Conservation (phyloP, 2,113 vertebrate genomes). For the Glaucidium brasilianum region DNA sequence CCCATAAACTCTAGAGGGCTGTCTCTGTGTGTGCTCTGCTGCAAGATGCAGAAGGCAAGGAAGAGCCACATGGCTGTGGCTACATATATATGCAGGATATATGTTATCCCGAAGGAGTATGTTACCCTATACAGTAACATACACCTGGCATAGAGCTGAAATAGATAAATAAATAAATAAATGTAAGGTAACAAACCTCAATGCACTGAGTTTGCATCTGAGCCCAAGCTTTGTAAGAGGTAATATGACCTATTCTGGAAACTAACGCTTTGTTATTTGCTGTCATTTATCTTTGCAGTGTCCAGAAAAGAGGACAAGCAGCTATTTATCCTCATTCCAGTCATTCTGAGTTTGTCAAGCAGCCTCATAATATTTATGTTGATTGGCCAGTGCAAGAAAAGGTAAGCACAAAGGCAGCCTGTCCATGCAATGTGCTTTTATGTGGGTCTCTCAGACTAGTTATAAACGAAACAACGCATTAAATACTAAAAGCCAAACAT, state of each 20-base stretch:
- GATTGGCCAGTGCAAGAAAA: constrained; percentile 43
- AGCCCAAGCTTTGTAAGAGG: not conserved
- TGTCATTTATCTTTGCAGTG: constrained; percentile 16
- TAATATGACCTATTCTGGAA: not conserved
- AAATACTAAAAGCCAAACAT: not conserved
- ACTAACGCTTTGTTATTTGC: not conserved
- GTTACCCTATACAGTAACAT: not conserved
- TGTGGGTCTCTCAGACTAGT: not conserved
- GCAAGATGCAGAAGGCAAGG: not conserved
- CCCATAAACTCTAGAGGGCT: not conserved
- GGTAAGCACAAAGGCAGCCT: constrained; percentile 2
- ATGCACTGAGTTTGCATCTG: not conserved
- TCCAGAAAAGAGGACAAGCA: constrained; percentile 14
- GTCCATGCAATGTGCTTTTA: not conserved
- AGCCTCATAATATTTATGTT: constrained; percentile 17
- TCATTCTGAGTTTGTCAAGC: constrained; percentile 23
- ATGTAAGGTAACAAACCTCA: not conserved
- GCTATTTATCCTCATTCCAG: constrained; percentile 32
- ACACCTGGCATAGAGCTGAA: not conserved
- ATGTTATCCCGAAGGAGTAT: not conserved
- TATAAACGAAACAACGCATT: not conserved
- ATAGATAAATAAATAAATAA: not conserved
- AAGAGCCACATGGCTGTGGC: accelerated
- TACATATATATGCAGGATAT: not conserved
- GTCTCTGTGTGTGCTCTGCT: accelerated